Conservation (phyloP, 1,140 invertebrate species). For the Mya arenaria region DNA sequence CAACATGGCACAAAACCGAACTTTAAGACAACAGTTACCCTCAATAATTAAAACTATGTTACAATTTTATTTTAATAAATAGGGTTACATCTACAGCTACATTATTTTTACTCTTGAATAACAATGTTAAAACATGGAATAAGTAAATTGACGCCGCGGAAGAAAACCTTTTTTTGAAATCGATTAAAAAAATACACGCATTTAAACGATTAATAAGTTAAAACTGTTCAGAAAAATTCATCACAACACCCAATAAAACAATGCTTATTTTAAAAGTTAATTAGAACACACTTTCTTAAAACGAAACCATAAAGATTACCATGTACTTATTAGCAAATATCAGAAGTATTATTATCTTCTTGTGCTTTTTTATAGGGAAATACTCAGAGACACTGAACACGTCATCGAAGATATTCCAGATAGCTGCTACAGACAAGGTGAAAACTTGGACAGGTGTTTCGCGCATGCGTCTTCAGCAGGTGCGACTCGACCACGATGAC, state of each 20-base stretch:
- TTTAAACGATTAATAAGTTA: neutral
- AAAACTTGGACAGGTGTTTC: neutral
- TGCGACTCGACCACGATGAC: constrained; percentile 25
- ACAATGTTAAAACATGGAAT: no score
- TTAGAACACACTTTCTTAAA: neutral
- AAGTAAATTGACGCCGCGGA: no score
- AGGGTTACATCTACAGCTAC: no score
- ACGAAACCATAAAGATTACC: neutral
- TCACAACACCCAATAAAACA: neutral
- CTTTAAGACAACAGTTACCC: no score
- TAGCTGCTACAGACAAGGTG: constrained; percentile 26
- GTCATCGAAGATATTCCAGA: constrained; percentile 35
- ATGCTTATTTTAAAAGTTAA: neutral
- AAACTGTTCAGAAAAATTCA: neutral
- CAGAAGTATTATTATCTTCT: neutral
- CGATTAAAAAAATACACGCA: neutral
- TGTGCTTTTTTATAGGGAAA: constrained; percentile 13
- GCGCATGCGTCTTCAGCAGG: constrained; percentile 18
- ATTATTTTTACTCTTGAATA: no score
- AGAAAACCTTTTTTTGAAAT: no score
- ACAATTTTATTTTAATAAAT: no score
- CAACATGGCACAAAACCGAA: no score
- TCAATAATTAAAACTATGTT: no score
- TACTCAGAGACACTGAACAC: constrained; percentile 6
- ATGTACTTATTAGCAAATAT: neutral